A percentile compares a stretch with the other conserved stretches of the same genome.
These are phyloP conservation scores for Timandra comae DNA, from an alignment of 2,888 invertebrate species.

Conservation along the genomic window DNA sequence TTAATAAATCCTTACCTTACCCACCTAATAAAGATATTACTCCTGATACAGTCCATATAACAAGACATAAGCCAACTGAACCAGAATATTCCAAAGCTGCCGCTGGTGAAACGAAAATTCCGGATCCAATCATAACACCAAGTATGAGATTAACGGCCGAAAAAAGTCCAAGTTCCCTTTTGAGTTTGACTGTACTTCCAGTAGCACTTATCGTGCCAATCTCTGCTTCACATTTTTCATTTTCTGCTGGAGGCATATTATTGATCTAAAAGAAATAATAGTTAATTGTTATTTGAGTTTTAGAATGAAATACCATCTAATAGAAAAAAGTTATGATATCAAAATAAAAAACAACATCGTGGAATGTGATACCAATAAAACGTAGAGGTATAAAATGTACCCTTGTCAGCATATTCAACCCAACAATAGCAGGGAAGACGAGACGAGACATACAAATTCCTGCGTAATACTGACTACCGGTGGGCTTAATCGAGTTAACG, in stretches of 20 bases:
- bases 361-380: too few species aligned
- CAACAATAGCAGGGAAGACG: too few species aligned
- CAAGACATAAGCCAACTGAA: conserved; percentile 86
- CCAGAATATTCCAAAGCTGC: conserved; percentile 85
- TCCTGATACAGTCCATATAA: conserved; percentile 88
- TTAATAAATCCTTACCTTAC: conserved; percentile 55
- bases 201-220: conserved; percentile 29
- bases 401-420: too few species aligned
- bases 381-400: too few species aligned
- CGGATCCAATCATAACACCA: conserved; percentile 94
- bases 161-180: conserved; percentile 85
- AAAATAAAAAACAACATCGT: too few species aligned
- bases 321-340: too few species aligned
- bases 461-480: conserved; percentile 23
- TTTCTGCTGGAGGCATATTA: conserved; percentile 32
- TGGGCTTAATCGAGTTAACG: conserved; percentile 33
- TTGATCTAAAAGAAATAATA: conserved; percentile 32
- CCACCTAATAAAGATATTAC: conserved; percentile 86
- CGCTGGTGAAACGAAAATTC: conserved; percentile 90
- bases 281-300: too few species aligned
- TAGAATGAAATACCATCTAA: too few species aligned
- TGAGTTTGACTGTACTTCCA: conserved; percentile 77
- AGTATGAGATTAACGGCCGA: conserved; percentile 89
- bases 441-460: conserved; percentile 19
- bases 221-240: conserved; percentile 32